These are phyloP conservation scores for Pandion haliaetus DNA, from an alignment of 2,113 vertebrate species.

Conservation along the genomic window DNA sequence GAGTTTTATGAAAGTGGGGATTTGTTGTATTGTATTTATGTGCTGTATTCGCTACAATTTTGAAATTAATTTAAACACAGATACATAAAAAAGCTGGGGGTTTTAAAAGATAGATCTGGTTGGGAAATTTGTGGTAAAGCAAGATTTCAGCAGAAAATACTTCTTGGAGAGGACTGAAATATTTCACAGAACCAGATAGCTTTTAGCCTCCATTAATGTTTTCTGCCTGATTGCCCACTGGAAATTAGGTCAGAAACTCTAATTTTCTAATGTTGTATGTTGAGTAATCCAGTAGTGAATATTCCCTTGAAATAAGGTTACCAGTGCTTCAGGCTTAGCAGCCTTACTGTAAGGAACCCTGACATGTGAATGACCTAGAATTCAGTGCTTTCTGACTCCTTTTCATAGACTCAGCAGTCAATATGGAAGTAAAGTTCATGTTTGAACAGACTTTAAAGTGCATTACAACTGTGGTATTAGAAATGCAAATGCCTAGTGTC, in stretches of 20 bases:
- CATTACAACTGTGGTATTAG: not conserved
- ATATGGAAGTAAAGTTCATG: not conserved
- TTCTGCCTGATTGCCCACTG: not conserved
- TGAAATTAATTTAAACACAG: not conserved
- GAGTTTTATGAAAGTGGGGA: not conserved
- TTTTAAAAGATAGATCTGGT: not conserved
- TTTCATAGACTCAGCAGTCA: not conserved
- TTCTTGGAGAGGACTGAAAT: not conserved
- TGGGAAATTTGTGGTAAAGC: not conserved
- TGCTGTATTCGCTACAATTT: not conserved
- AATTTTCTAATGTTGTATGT: not conserved
- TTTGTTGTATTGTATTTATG: not conserved
- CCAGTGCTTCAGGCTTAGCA: not conserved
- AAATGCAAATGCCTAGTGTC: not conserved
- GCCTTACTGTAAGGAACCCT: not conserved
- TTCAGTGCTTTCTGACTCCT: not conserved
- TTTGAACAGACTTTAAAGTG: not conserved
- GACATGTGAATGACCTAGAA: not conserved
- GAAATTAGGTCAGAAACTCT: not conserved
- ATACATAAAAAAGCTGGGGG: rapidly evolving
- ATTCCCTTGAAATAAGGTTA: not conserved
- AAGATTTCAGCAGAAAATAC: not conserved
- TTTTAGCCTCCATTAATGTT: not conserved
- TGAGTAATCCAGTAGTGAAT: not conserved
- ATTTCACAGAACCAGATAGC: not conserved